Base-by-base conservation (phyloP, 2,888 invertebrate species). In the Agriopis marginaria region DNA sequence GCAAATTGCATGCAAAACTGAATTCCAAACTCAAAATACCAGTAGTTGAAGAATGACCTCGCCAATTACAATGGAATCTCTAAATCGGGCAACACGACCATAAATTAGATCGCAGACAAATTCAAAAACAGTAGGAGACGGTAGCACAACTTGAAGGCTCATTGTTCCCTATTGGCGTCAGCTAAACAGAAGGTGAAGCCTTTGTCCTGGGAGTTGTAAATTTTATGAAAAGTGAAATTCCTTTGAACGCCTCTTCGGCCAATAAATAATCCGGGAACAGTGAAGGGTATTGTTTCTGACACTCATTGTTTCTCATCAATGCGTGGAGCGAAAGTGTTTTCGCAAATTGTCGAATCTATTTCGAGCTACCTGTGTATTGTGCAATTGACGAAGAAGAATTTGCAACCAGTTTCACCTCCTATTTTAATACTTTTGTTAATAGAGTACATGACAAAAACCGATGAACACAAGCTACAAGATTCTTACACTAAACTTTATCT, bases 211-310 rank as follows among this genome's bases (percentile, higher is more conserved):
- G 82, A 90, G 92, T 94, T 94, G 93, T 93, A 93, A 94, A 94
- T 94, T 94, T 93, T 92, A 90, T 92, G 93, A 94, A 94, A 94
- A 94, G 93, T 94, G 93, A 94, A 94, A 94, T 94, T 93, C 94
- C 94, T 93, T 92, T 91, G 92, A 94, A 93, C 87, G 85, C 90
- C 89, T 85, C 83, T 89, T 89, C 86, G 87, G 81, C 85, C 89
- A 92, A 94, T 94, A 94, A 93, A 93, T 93, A 90, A 92, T 89
- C 82, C 86, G 78, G 83, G 88, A 91, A 93, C 88, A 90, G 90
- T 84, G 88, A 89, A 85, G 85, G 89, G 88, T 84, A 92, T 94
- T 94, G 94, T 94, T 90, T 92, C 89, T 87, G 88, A 85, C 86
- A 89, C 89, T 91, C 90, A 92, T 93, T 93, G 93, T 93, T 90